Evolutionary conservation across 2,113 vertebrate species (phyloP).

Genomic region (Bufo gargarizans): DNA sequence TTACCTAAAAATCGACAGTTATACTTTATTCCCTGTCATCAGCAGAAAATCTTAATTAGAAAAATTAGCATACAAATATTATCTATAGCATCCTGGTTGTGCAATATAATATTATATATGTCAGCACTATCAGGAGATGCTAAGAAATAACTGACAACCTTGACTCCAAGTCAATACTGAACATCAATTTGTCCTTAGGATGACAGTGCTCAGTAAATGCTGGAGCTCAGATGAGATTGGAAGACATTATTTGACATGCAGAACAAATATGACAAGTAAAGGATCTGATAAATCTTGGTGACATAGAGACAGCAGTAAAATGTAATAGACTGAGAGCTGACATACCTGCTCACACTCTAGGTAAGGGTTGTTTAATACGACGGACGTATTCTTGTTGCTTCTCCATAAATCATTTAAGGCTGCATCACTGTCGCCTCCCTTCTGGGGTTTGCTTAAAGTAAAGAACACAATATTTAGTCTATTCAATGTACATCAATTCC

Average conservation of each 20-base stretch:
- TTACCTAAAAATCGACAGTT: no score
- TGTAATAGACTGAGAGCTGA: background rate
- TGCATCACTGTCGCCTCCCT: constrained; percentile 72
- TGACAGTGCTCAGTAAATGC: background rate
- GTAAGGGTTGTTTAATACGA: constrained; percentile 79
- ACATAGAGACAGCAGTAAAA: background rate
- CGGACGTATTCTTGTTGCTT: constrained; percentile 72
- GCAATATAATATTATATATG: background rate
- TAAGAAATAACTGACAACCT: background rate
- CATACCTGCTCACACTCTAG: constrained; percentile 83
- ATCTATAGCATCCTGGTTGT: background rate
- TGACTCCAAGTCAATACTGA: constrained; percentile 18
- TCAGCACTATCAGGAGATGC: background rate
- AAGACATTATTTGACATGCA: background rate
- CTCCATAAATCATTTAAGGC: constrained; percentile 75
- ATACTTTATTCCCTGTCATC: background rate
- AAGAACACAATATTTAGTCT: background rate
- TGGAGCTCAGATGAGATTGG: background rate
- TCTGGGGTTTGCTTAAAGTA: constrained; percentile 68
- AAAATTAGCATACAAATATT: background rate
- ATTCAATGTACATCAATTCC: background rate
- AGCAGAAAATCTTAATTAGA: background rate
- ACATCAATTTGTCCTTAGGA: background rate
- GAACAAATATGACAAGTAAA: constrained; percentile 4
- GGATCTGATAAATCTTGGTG: constrained; percentile 2